phyloP scores from a whole-genome alignment of 2,113 vertebrate genomes.

The Donacobius atricapilla region DNA sequence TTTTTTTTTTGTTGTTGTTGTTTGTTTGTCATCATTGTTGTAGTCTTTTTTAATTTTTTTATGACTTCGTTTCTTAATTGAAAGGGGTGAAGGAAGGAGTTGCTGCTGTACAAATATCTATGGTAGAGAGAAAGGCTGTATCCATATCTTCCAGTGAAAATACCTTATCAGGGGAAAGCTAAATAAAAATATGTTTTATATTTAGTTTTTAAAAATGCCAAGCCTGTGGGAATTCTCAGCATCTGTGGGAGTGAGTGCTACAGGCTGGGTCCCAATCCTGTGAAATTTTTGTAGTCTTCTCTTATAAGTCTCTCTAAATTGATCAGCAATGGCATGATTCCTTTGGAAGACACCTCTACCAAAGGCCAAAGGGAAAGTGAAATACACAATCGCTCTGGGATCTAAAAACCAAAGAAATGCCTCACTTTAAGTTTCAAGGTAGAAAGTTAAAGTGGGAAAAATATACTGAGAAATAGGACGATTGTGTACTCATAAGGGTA shows the following conservation, averaged over 20 bases:
- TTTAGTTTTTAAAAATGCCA: background rate
- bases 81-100: background rate
- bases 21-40: accelerated
- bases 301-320: background rate
- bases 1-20: background rate
- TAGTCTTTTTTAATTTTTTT: too few relatives aligned
- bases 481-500: background rate
- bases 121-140: background rate
- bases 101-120: background rate
- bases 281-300: background rate
- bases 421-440: background rate
- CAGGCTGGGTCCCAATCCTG: constrained; percentile 1
- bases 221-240: background rate
- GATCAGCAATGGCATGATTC: background rate
- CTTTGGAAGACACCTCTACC: background rate
- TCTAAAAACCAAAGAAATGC: background rate
- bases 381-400: background rate
- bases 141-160: background rate
- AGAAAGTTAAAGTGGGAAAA: background rate
- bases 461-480: background rate
- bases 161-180: background rate
- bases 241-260: constrained; percentile 19
- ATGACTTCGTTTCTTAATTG: background rate
- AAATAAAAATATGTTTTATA: background rate
- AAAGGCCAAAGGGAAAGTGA: background rate